These are phyloP conservation scores for Volucella zonaria DNA, from an alignment of 2,888 invertebrate species.

Conservation along the genomic window DNA sequence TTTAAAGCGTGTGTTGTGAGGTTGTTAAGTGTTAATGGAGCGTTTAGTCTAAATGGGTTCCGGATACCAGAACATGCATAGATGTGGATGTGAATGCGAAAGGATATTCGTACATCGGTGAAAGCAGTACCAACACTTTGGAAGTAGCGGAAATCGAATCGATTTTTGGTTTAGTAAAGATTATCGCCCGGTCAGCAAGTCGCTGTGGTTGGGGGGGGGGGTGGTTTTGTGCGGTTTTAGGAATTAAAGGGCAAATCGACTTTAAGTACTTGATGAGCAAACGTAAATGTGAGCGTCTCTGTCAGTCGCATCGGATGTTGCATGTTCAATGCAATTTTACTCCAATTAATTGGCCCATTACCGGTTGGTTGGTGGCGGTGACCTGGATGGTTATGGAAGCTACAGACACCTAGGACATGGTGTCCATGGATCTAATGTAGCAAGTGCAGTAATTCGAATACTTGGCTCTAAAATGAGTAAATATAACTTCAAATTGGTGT, in stretches of 20 bases:
- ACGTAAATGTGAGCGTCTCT: not conserved
- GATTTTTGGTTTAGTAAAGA: slow-evolving; percentile 70
- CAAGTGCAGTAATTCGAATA: not conserved
- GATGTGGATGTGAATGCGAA: slow-evolving; percentile 36
- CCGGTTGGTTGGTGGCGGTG: slow-evolving; percentile 30
- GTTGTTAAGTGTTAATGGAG: slow-evolving; percentile 74
- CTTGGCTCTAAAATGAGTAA: not conserved
- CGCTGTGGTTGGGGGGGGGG: not conserved
- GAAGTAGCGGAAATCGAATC: slow-evolving; percentile 66
- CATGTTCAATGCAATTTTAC: slow-evolving; percentile 52
- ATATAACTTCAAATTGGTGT: not conserved
- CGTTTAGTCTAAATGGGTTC: slow-evolving; percentile 69
- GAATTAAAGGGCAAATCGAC: slow-evolving; percentile 13
- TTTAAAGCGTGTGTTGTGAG: slow-evolving; percentile 62
- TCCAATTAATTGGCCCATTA: slow-evolving; percentile 71
- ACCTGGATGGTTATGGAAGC: slow-evolving; percentile 25
- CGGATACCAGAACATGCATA: slow-evolving; percentile 51
- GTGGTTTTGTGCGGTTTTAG: not conserved
- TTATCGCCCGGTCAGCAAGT: slow-evolving; percentile 69
- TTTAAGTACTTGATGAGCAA: slow-evolving; percentile 37
- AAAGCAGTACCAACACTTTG: slow-evolving; percentile 29
- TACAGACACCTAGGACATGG: slow-evolving; percentile 29
- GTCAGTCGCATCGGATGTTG: slow-evolving; percentile 8
- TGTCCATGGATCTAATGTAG: slow-evolving; percentile 6
- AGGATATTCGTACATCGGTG: slow-evolving; percentile 3